Base-by-base conservation (phyloP, 2,113 vertebrate species). In the Vulpes vulpes region DNA sequence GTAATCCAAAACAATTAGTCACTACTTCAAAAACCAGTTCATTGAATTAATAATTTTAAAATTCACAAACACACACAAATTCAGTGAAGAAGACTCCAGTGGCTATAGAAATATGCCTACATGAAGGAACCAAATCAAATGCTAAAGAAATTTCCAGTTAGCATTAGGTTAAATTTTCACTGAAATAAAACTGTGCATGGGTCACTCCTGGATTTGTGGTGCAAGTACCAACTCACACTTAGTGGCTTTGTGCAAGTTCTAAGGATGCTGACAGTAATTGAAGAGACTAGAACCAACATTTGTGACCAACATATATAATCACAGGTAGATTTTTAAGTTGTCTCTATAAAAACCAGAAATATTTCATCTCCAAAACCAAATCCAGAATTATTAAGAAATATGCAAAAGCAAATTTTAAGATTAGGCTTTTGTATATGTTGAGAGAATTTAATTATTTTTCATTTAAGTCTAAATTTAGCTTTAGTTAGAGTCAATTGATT, bases 341-440 rank as follows among this genome's bases (percentile, higher is more conserved):
- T 65, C 73, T 91, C 43, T 55, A 49, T 16, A 60, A 78, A 84
- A 87, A 32, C 55, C 49, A 81, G 25, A 88, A 91, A 14, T 51
- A 80, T 82, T 87, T 96, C 73, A 80, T 80, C 43, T 76, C 16
- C 76, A 78, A 95, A 95, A 96, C 62, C 55, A 95, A 95, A 95
- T 30, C 19, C 23, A 57, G 11, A 43, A 35, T 80, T 38, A 74
- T 79, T 16, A 85, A 93, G 90, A 86, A 96, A 79, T 73, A 92
- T 86, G 67, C 59, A 91, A 95, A 88, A 76, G 32, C 32, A 92
- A 74, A 23, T 73, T 89, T 80, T 22, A 67, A 91, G 35, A 53
- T 60, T 92, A 27, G 11, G 74, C 51, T 92, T 93, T 80, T 87
- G 86, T 79, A 78, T n/a, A 91, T 67, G 53, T 76, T 88, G 15